Evolutionary conservation across 2,797 vertebrate genomes (phyloP), one percentile per base, ranked within the genome.

Genomic region (Pipistrellus pipistrellus): DNA sequence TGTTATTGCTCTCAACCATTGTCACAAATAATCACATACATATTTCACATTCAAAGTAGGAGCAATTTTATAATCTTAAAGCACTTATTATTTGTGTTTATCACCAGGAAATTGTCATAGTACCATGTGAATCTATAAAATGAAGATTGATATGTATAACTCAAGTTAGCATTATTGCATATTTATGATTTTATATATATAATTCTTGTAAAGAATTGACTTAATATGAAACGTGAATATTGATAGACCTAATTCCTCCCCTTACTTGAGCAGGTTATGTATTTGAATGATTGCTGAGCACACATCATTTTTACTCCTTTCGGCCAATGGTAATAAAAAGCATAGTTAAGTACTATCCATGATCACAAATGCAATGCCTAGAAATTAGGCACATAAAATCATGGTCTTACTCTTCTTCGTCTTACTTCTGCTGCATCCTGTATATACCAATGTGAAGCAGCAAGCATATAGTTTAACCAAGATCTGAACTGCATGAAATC

Each of bases 401-500:
- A 48, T 71, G 35, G 32, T 76, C 23, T 89, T 84, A 64, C 30
- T 69, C 2, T 55, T 71, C 82, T 64, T 66, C 12, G 14, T 73
- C 27, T 89, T 10, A 14, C 18, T 80, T 92, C 30, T 57, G 20
- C 30, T 51, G 11, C 59, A 75, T 75, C 23, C n/a, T 78, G 4
- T 64, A 80, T 41, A 76, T 2, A 51, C 17, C 25, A 55, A 23
- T 72, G 30, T 81, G 20, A 93, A 71, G 8, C 2, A 59, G 51
- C 13, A 84, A 84, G 17, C 30, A 73, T 23, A 30, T 38, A 83
- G 38, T 84, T 85, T 53, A 87, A 73, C 78, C 17, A 88, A 85
- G 53, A 73, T 90, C 55, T 77, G 35, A 82, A 73, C 30, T 83
- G 13, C 35, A 7, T 93, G 66, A 59, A 69, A 96, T 80, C 38